Percentiles rank a stretch among this genome's conserved stretches.
Conservation (phyloP, 2,888 invertebrate genomes). For the Mythimna albipuncta region DNA sequence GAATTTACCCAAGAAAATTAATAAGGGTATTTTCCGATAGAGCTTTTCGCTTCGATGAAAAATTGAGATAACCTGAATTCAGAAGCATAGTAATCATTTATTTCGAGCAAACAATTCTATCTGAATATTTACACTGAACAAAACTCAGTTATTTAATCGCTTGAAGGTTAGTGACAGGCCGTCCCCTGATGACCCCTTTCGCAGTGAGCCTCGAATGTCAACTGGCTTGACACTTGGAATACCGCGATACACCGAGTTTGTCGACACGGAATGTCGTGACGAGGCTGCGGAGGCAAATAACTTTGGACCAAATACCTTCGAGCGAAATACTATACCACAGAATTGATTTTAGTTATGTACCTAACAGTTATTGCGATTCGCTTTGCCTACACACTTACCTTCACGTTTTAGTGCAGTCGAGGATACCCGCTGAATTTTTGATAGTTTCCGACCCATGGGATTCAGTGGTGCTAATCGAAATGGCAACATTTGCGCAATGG, state of each 20-base stretch:
- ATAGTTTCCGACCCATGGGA: conserved; percentile 34
- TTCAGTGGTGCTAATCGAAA: conserved; percentile 43
- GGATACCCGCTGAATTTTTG: conserved; percentile 47
- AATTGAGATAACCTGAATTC: neutral
- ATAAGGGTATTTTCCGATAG: conserved; percentile 4
- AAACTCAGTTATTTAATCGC: conserved; percentile 42
- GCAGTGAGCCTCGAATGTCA: conserved; percentile 67
- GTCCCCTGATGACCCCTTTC: conserved; percentile 64
- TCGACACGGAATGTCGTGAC: conserved; percentile 71
- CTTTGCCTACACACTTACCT: conserved; percentile 39
- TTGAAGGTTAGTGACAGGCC: conserved; percentile 49
- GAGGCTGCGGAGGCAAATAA: conserved; percentile 70
- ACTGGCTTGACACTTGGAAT: conserved; percentile 71
- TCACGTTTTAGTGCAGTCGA: conserved; percentile 36
- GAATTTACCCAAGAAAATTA: conserved; percentile 11
- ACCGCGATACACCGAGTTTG: conserved; percentile 70
- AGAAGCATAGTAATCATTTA: neutral
- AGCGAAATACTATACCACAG: conserved; percentile 63
- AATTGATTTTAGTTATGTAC: conserved; percentile 49
- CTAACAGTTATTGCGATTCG: conserved; percentile 29
- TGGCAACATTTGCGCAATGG: conserved; percentile 34
- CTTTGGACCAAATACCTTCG: conserved; percentile 69
- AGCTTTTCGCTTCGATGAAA: conserved; percentile 7
- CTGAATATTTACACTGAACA: conserved; percentile 15
- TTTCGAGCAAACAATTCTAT: conserved; percentile 4